Base-by-base conservation (phyloP, 2,797 vertebrate genomes). In the Cheirogaleus major region DNA sequence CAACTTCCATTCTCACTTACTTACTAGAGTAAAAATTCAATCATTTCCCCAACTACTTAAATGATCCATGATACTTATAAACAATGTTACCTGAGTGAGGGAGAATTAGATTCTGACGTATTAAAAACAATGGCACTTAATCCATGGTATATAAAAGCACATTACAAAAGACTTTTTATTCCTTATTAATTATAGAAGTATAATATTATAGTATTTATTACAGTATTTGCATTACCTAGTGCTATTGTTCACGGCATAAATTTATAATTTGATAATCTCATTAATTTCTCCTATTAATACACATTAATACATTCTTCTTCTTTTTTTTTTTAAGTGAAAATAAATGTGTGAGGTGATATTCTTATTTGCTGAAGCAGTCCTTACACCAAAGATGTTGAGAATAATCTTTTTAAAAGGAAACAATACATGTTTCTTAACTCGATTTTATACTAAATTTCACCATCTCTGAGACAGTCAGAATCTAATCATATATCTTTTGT, bases 221-320 rank as follows among this genome's bases (percentile, higher is more conserved):
- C 12, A 91, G 13, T 86, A 67, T 48, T 72, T 43, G 6, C n/a
- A 88, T 79, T 55, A 70, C 12, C 61, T 92, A 89, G 69, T 50
- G 20, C 23, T 92, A 67, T 25, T 9, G 73, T 65, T 89, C 89
- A 84, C n/a, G 70, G 69, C 61, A 85, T 85, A 43, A 72, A 83
- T 72, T 63, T n/a, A 91, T 85, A 14, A 85, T 65, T 43, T 75
- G 17, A 72, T 32, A 93, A 10, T 90, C 61, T 82, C 23, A 81
- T 80, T 94, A 82, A 86, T 92, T 93, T 93, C 27, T 91, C 30
- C 65, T 75, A 50, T 76, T 86, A 76, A 41, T 57, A 32, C 27
- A 94, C n/a, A n/a, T n/a, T n/a, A n/a, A n/a, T n/a, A n/a, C n/a
- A 96, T 65, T 85, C 79, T 86, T 87, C 55, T 82, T 57, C 80